These are phyloP conservation scores for Notodonta dromedarius DNA, from an alignment of 2,888 invertebrate species.

Conservation along the genomic window DNA sequence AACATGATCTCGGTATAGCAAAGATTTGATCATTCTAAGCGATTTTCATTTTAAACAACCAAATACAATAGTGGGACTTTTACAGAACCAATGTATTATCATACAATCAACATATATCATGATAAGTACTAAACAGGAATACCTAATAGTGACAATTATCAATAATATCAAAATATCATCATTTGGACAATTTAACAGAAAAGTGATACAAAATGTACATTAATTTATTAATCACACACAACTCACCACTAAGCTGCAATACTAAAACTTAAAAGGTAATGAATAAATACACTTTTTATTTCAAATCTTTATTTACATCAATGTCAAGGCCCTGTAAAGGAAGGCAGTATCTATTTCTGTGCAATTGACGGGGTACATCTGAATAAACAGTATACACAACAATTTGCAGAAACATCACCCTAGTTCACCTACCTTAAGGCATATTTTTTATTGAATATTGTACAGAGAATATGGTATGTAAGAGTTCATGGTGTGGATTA, in stretches of 20 bases:
- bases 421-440: background rate
- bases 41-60: slow-evolving; percentile 5
- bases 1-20: background rate
- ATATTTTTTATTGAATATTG: too few relatives aligned
- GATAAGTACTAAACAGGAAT: slow-evolving; percentile 26
- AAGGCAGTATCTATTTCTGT: slow-evolving; percentile 13
- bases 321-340: slow-evolving; percentile 29
- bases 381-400: slow-evolving; percentile 13
- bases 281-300: slow-evolving; percentile 60
- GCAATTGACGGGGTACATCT: slow-evolving; percentile 14
- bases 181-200: slow-evolving; percentile 28
- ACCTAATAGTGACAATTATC: slow-evolving; percentile 39
- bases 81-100: slow-evolving; percentile 43
- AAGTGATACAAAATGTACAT: slow-evolving; percentile 17
- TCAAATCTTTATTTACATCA: slow-evolving; percentile 54
- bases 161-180: slow-evolving; percentile 54
- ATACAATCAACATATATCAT: slow-evolving; percentile 48
- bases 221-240: slow-evolving; percentile 18
- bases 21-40: background rate
- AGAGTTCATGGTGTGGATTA: background rate
- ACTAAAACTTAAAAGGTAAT: slow-evolving; percentile 40
- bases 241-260: slow-evolving; percentile 46
- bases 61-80: background rate
- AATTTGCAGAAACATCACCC: background rate
- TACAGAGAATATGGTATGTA: background rate